A percentile compares a stretch with the other conserved stretches of the same genome.
phyloP scores from a whole-genome alignment of 2,888 invertebrate genomes.

The Ectemnius cavifrons region DNA sequence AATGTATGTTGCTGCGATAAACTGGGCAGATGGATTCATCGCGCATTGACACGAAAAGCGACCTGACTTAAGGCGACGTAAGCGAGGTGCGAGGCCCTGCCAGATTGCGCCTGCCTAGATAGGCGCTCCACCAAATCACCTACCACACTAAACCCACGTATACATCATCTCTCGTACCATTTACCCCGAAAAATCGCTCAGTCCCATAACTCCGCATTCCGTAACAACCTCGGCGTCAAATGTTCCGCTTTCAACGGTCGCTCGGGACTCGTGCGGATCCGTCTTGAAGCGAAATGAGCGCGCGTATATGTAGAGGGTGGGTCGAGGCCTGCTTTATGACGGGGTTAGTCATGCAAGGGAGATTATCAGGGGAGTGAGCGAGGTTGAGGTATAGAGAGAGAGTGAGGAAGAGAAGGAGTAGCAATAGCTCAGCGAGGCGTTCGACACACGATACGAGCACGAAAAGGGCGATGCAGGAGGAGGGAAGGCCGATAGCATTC shows the following conservation, averaged over 20 bases:
- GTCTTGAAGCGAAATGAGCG: conserved; percentile 1
- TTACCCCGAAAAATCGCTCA: conserved; percentile 2
- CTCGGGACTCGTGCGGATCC: conserved; percentile 10
- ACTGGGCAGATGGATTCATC: conserved; percentile 46
- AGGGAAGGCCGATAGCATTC: conserved; percentile 59
- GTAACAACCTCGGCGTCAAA: background rate
- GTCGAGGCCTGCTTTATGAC: conserved; percentile 51
- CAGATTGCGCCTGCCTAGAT: conserved; percentile 44
- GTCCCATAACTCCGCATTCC: no score
- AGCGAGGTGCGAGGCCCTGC: conserved; percentile 34
- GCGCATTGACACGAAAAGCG: conserved; percentile 54
- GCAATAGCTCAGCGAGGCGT: conserved; percentile 40
- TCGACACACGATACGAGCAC: conserved; percentile 33
- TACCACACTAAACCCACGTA: background rate
- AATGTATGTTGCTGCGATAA: conserved; percentile 35
- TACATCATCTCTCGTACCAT: background rate
- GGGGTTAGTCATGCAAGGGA: conserved; percentile 54
- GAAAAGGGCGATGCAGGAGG: conserved; percentile 11
- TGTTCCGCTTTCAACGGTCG: conserved; percentile 2
- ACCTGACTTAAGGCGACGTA: conserved; percentile 36
- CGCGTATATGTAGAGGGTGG: conserved; percentile 9
- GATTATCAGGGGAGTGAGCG: conserved; percentile 50
- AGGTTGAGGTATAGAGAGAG: no score
- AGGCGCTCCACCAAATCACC: background rate
- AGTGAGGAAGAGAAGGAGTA: background rate